These are phyloP conservation scores for Actenoides lindsayi DNA, from an alignment of 2,113 vertebrate genomes.

Conservation along the genomic window DNA sequence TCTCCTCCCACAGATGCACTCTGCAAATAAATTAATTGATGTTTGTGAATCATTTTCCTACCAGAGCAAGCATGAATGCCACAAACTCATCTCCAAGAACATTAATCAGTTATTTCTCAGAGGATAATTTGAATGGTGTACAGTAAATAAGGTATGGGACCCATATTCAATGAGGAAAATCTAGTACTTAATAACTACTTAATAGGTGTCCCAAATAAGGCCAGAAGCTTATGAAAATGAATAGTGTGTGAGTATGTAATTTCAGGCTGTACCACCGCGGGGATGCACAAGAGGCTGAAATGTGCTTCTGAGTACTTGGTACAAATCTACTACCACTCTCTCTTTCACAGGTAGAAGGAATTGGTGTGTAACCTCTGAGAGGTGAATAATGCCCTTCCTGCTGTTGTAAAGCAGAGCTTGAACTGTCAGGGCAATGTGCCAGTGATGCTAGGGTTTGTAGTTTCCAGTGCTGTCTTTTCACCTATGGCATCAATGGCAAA, in stretches of 20 bases:
- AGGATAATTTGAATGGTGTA: neutral
- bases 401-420: neutral
- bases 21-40: neutral
- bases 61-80: neutral
- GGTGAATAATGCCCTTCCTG: neutral
- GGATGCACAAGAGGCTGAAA: neutral
- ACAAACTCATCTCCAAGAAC: neutral
- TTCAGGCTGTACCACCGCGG: neutral
- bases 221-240: neutral
- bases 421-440: rapidly evolving
- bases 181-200: neutral
- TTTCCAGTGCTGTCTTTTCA: neutral
- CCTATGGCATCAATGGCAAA: neutral
- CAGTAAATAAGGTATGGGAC: neutral
- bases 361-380: neutral
- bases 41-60: neutral
- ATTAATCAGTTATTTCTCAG: neutral
- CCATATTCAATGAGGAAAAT: neutral
- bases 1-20: neutral
- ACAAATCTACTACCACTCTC: neutral
- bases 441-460: neutral
- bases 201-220: neutral
- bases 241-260: neutral
- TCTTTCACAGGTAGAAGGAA: neutral
- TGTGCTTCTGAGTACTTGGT: neutral